These are phyloP conservation scores for Rostratula benghalensis DNA, from an alignment of 2,113 vertebrate genomes.

Conservation along the genomic window DNA sequence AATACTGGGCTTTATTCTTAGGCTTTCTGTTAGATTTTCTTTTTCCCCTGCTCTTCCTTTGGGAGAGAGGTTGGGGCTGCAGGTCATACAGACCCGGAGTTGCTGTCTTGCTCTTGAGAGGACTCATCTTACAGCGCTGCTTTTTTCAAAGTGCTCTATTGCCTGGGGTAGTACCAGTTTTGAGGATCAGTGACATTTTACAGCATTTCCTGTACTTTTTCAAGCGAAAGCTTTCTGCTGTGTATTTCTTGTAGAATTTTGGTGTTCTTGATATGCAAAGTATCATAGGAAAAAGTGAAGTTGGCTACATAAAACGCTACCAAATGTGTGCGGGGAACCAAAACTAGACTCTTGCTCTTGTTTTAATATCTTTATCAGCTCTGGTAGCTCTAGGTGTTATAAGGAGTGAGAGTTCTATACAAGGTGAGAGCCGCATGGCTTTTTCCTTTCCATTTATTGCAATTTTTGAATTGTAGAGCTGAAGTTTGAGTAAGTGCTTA, in stretches of 20 bases:
- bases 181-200: not conserved
- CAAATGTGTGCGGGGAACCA: not conserved
- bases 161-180: not conserved
- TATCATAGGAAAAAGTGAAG: not conserved
- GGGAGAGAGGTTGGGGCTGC: not conserved
- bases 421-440: not conserved
- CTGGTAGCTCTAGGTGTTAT: not conserved
- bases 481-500: not conserved
- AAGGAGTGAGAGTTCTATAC: not conserved
- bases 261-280: not conserved
- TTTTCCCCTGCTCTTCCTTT: not conserved
- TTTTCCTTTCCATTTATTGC: not conserved
- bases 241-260: not conserved
- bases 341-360: not conserved
- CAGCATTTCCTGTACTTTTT: not conserved
- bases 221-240: not conserved
- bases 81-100: not conserved
- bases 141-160: not conserved
- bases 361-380: not conserved
- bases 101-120: not conserved
- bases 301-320: not conserved
- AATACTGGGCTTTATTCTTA: not conserved
- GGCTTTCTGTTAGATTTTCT: not conserved
- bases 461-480: not conserved
- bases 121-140: not conserved